Evolutionary conservation across 2,113 vertebrate species (phyloP), one percentile per base, ranked within the genome.

Genomic region (Telmatochromis sp.): DNA sequence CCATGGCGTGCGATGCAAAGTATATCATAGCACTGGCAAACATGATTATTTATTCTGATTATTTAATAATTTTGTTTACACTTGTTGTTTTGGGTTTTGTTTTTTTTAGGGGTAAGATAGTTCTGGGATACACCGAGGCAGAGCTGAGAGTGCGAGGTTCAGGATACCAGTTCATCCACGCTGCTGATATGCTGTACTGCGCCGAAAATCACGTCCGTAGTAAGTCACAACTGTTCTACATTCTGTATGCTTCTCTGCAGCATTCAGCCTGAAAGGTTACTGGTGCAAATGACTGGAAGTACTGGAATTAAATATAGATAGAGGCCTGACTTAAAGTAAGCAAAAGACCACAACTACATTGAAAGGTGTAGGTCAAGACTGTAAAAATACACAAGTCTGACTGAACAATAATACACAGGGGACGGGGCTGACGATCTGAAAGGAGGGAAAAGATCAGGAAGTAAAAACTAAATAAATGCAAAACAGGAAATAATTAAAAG

Each of bases 111-210:
- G 96, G 95, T 40, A 96, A 96, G 55, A 94, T 96, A 1, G 95
- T 96, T 9, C 95, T 97, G 81, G 96, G 96, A 7, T 97, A 96
- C 90, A 96, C 96, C 0, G 96, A 97, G 89, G 95, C 95, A 1
- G 96, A 97, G 86, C 94, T 97, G 31, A 91, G 95, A 11, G 93
- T 95, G 8, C 91, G 94, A 31, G 96, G 96, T 3, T 95, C 96
- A 0, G 96, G 96, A 2, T 97, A 97, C 89, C 96, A 96, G 92
- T 97, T 96, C 90, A 96, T 97, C 83, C 96, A 97, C 28, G 96
- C 96, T 4, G 96, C 96, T 3, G 96, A 97, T 90, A 96, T 97
- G 96, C 63, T 97, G 40, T 87, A 96, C 93, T 97, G 96, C 5
- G 96, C 96, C 1, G 96, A 97, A 51, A 96, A 96, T 15, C 96